Base-by-base conservation (phyloP, 2,113 vertebrate species). In the Stegostoma tigrinum region DNA sequence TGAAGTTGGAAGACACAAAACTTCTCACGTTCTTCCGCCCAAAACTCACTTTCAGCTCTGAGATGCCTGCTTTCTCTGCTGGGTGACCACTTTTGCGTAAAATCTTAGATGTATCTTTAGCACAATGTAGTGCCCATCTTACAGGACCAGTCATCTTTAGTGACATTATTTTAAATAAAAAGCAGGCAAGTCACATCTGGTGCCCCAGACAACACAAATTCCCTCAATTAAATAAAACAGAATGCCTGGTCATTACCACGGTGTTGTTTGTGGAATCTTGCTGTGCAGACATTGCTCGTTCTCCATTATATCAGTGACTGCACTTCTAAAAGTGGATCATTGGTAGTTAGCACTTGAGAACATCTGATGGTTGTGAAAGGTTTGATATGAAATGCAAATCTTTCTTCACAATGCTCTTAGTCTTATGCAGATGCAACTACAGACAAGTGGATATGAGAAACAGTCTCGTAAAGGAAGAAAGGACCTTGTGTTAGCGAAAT, bases 11-110 rank as follows among this genome's bases (percentile, higher is more conserved):
- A 68, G 6, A 68, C n/a, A 14, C 67, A 48, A 42, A 52, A 17
- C 94, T 95, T 95, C 94, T 68, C 94, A 95, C 94, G 94, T 45
- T 72, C 94, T 72, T 75, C 68, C 75, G 23, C 67, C 67, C 2
- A 7, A 27, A 72, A 52, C 68, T 52, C 94, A 70, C 68, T 34
- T 15, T 48, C 94, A 45, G 34, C 48, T 34, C 48, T 17, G 30
- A 64, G 55, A 30, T 27, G 55, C 3, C 61, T 27, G 52, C 27
- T 52, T 52, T 21, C 24, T 75, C 48, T 45, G 72, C 3, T 52
- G 68, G 67, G 91, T 70, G 93, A 72, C 23, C 14, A 24, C 27
- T 52, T 95, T 45, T 2, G 2, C 38, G 23, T 72, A 5, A 68
- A 95, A 95, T 68, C 24, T 70, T 6, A 48, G 0, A 23, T 24